phyloP scores from a whole-genome alignment of 2,113 vertebrate genomes.

The Cyphomyrus discorhynchus region DNA sequence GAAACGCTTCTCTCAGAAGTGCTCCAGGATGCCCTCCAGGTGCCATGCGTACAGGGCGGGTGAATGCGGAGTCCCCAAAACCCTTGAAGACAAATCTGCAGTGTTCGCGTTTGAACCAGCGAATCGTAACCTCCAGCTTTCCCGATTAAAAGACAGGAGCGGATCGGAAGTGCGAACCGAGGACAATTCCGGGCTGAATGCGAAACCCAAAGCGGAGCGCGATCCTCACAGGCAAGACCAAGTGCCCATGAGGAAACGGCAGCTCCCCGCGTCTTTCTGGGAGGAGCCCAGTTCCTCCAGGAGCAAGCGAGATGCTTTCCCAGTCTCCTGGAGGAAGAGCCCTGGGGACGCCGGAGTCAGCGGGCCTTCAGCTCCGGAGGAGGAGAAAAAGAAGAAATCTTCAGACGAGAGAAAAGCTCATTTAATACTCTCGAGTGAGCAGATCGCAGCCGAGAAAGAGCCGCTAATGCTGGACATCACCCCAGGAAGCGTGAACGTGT shows the following conservation, averaged over 20 bases:
- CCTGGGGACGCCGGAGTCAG: constrained; percentile 33
- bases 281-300: constrained; percentile 78
- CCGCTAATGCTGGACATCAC: constrained; percentile 55
- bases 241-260: constrained; percentile 92
- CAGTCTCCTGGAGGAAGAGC: constrained; percentile 42
- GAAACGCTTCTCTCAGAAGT: constrained; percentile 92
- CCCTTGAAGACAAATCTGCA: constrained; percentile 44
- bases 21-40: constrained; percentile 69
- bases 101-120: constrained; percentile 31
- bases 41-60: constrained; percentile 63
- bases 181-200: constrained; percentile 36
- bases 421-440: constrained; percentile 37
- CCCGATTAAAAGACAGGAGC: constrained; percentile 44
- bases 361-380: constrained; percentile 33
- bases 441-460: constrained; percentile 56
- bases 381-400: constrained; percentile 63
- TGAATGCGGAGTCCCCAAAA: constrained; percentile 54
- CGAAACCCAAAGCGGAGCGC: constrained; percentile 42
- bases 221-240: constrained; percentile 60
- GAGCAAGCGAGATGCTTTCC: constrained; percentile 47
- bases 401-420: constrained; percentile 34
- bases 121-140: constrained; percentile 4
- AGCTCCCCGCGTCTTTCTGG: constrained; percentile 95
- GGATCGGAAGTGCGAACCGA: constrained; percentile 27
- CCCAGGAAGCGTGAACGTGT: constrained; percentile 60